Base-by-base conservation (phyloP, 2,888 invertebrate genomes). In the Nomada ferruginata region DNA sequence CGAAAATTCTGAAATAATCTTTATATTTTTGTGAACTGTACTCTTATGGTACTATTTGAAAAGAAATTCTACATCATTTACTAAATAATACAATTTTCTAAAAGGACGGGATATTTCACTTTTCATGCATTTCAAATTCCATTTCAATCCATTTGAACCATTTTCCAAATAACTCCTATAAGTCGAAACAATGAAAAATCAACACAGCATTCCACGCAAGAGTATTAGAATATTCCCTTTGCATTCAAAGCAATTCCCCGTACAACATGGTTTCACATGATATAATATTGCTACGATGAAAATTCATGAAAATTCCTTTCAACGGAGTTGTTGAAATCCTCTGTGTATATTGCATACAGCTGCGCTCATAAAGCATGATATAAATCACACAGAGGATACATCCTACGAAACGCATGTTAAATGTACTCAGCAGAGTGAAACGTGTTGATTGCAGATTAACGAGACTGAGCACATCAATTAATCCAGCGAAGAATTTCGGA, bases 401-500 rank as follows among this genome's bases (percentile, higher is more conserved):
- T 60, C 13, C 18, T 2, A 13, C 2, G 20, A 53, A 53, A 65
- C 20, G 29, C n/a, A 5, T n/a, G 50, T 29, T 36, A 36, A 73
- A 57, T 26, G 63, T 36, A 36, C 15, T 55, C 42, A 26, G 26
- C 55, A 15, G 20, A 29, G 26, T 2, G 44, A 52, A 29, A 55
- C 52, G 47, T 20, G 47, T 71, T 60, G 26, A 73, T 79, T 53
- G 61, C 26, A 29, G 15, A 73, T 79, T 53, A 47, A 23, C n/a
- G 5, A 23, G 18, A 9, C 13, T 13, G 23, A 66, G 36, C 15
- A n/a, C 55, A 61, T 64, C 60, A n/a, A 72, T 82, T 69, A 60
- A 72, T 73, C 18, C 47, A 13, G 9, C 42, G 47, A 5, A 55
- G 72, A 76, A 76, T 76, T 72, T 73, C 72, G 72, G 53, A 11